Evolutionary conservation across 2,113 vertebrate genomes (phyloP).

Genomic region (Falcunculus frontatus): DNA sequence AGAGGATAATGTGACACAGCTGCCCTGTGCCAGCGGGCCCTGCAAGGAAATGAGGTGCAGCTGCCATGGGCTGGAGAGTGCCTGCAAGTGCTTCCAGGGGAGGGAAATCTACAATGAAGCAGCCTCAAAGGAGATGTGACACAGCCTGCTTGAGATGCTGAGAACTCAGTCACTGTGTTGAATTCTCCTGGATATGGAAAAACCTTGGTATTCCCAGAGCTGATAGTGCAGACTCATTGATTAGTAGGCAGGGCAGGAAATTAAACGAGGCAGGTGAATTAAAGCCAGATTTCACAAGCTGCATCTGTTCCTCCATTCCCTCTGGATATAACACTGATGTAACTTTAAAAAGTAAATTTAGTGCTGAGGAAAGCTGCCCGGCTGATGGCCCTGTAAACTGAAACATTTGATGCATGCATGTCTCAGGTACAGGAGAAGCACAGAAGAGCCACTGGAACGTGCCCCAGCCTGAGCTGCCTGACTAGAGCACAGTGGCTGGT

Average conservation of each 20-base stretch:
- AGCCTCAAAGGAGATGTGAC: background rate
- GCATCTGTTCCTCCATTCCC: constrained; percentile 31
- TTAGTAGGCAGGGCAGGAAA: constrained; percentile 42
- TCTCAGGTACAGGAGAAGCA: background rate
- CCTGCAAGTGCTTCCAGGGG: background rate
- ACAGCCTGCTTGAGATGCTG: background rate
- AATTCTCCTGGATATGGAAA: background rate
- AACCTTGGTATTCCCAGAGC: background rate
- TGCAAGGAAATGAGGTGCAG: background rate
- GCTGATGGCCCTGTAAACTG: background rate
- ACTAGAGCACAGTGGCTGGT: background rate
- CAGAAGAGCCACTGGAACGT: background rate
- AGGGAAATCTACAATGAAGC: background rate
- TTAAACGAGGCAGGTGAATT: constrained; percentile 34
- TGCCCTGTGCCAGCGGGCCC: background rate
- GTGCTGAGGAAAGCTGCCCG: background rate
- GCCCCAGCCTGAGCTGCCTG: background rate
- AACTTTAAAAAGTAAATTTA: background rate
- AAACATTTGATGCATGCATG: background rate
- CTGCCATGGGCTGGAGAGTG: background rate
- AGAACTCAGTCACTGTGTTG: background rate
- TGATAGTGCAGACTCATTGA: background rate
- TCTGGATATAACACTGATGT: background rate
- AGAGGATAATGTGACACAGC: background rate
- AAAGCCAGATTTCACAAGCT: constrained; percentile 29